Evolutionary conservation across 2,797 vertebrate genomes (phyloP), one percentile per base, ranked within the genome.

Genomic region (Sebastes taczanowskii): DNA sequence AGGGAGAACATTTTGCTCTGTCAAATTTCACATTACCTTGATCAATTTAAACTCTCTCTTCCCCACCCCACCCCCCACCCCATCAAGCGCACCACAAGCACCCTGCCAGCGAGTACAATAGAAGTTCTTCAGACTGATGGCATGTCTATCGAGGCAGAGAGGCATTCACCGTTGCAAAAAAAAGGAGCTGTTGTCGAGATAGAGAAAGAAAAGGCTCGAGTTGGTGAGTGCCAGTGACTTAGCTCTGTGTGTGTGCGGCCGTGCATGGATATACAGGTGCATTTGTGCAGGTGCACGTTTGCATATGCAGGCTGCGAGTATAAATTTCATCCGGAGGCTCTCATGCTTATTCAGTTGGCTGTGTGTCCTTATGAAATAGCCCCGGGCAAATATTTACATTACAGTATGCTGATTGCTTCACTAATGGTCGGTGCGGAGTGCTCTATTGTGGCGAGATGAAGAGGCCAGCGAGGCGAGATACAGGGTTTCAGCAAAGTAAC

Each of bases 1-100:
- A 66, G 56, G 78, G 86, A 90, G 87, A 91, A 73, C 71, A 46
- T 93, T 96, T 95, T 91, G 86, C 89, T 89, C 83, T 77, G 82
- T 91, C 92, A 90, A 80, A 91, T 89, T 93, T 90, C 76, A 77
- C 90, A 93, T 91, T 90, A 94, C 89, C 87, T 93, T 92, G 87
- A 95, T 94, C 91, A 94, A 91, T 89, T 61, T 93, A 83, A 95
- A 93, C 86, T 77, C 62, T 82, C 89, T 87, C 80, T 83, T 63
- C 90, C 86, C 42, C 23, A 1, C 6, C 7, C 7, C 42, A 4
- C 0, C 16, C 42, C 7, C 46, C 76, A 77, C 46, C 16, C 46
- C 78, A 77, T 82, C 84, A 81, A 85, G 72, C 69, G 73, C 69
- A 80, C 86, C 74, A 77, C 61, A 77, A 82, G 80, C 86, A 69